These are phyloP conservation scores for Catagonus wagneri DNA, from an alignment of 2,113 vertebrate genomes.

Conservation along the genomic window DNA sequence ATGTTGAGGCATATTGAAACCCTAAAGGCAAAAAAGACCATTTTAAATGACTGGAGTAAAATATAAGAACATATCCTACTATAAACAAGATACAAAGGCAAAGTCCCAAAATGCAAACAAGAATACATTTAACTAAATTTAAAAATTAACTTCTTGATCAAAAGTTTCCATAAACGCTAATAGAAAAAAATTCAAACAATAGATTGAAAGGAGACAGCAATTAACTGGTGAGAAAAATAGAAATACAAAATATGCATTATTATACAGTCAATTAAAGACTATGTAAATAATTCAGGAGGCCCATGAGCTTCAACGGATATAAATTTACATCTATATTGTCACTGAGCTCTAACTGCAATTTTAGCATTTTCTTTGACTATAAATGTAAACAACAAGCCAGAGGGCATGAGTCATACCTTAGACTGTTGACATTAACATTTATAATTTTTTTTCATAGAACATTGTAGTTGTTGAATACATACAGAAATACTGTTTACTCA, in stretches of 20 bases:
- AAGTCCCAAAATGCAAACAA: not conserved
- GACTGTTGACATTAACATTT: not conserved
- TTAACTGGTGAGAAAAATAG: not conserved
- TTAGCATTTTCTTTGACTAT: constrained; percentile 14
- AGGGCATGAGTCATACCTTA: not conserved
- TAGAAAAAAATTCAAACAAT: not conserved
- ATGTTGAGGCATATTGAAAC: not conserved
- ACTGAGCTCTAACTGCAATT: not conserved
- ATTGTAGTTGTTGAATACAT: not conserved
- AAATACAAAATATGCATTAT: not conserved
- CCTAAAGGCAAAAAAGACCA: not conserved
- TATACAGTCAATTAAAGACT: not conserved
- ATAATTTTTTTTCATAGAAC: not conserved
- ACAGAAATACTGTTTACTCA: not conserved
- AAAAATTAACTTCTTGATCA: not conserved
- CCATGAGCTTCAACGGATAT: not conserved
- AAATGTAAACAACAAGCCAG: not conserved
- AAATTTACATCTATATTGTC: constrained; percentile 8
- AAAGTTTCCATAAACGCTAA: not conserved
- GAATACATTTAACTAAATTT: not conserved
- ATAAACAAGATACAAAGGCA: not conserved
- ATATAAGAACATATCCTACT: not conserved
- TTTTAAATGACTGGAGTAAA: constrained; percentile 30
- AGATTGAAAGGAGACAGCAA: not conserved
- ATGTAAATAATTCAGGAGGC: not conserved